Evolutionary conservation across 2,888 invertebrate genomes (phyloP), one percentile per base, ranked within the genome.

Genomic region (Stegana nigrithorax): DNA sequence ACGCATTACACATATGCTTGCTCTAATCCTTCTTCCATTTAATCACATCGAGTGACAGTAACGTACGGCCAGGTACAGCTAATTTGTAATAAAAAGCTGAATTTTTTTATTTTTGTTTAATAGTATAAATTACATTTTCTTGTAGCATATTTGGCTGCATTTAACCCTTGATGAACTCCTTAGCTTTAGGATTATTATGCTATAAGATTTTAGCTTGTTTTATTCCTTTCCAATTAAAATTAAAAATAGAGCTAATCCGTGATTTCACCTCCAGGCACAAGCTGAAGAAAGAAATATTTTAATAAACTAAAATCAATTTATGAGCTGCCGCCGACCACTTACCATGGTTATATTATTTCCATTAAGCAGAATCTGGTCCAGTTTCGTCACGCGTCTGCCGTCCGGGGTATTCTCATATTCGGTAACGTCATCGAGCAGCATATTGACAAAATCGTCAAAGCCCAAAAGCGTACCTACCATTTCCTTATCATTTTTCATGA

Each of bases 401-500:
- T 99, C 98, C 0, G 97, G 93, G 0, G 99, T 99, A 53, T 94
- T 95, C 88, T 99, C 99, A 83, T 96, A 97, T 87, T 98, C 98
- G 0, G 96, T 97, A 3, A 98, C 98, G 88, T 98, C 98, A 84
- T 98, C 98, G 68, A 98, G 85, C 56, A 98, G 89, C 98, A 98
- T 98, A 85, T 98, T 98, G 29, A 98, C 98, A 85, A 97, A 98
- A 86, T 98, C 98, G 85, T 98, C 98, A 85, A 98, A 98, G 6
- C 98, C 99, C 69, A 97, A 89, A 56, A 99, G 86, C 0, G 98
- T 98, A 66, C 99, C 99, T 10, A 98, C 98, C 86, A 99, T 97
- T 89, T 99, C 99, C 87, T 98, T 98, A 84, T 99, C 99, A 85
- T 97, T 98, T 87, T 99, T 99, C 99, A 99, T 99, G 67, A 99